phyloP scores from a whole-genome alignment of 2,888 invertebrate genomes.

The Palloptera scutellata region DNA sequence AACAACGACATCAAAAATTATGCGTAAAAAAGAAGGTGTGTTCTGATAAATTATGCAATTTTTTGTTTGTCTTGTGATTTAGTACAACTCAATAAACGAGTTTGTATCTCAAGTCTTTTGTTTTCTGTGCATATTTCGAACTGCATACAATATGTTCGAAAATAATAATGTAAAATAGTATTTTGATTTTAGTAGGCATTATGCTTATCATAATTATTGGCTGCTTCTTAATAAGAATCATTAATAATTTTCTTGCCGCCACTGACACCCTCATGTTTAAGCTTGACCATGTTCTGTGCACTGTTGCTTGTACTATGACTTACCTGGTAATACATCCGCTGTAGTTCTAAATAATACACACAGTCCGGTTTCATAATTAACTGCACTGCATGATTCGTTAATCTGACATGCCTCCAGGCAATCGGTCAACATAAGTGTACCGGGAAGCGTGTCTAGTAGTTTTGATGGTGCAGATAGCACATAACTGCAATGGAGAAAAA shows the following conservation, averaged over 20 bases:
- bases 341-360: slow-evolving; percentile 92
- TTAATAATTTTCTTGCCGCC: too few relatives aligned
- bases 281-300: too few relatives aligned
- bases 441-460: slow-evolving; percentile 88
- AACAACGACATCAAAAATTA: too few relatives aligned
- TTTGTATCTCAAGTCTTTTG: slow-evolving; percentile 8
- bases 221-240: too few relatives aligned
- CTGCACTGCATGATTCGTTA: slow-evolving; percentile 90
- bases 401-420: slow-evolving; percentile 92
- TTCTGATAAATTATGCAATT: too few relatives aligned
- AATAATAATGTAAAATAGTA: slow-evolving; percentile 70
- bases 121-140: slow-evolving; percentile 75
- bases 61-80: too few relatives aligned
- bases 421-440: slow-evolving; percentile 92
- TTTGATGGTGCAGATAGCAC: slow-evolving; percentile 91
- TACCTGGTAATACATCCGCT: slow-evolving; percentile 89
- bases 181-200: too few relatives aligned
- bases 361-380: slow-evolving; percentile 95
- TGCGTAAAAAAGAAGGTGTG: too few relatives aligned
- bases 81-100: background rate
- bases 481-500: slow-evolving; percentile 67
- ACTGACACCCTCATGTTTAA: too few relatives aligned
- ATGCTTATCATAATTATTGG: too few relatives aligned
- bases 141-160: slow-evolving; percentile 87
- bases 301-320: slow-evolving; percentile 48